Conservation (phyloP, 2,113 vertebrate species). For the Neolamprologus devosi region DNA sequence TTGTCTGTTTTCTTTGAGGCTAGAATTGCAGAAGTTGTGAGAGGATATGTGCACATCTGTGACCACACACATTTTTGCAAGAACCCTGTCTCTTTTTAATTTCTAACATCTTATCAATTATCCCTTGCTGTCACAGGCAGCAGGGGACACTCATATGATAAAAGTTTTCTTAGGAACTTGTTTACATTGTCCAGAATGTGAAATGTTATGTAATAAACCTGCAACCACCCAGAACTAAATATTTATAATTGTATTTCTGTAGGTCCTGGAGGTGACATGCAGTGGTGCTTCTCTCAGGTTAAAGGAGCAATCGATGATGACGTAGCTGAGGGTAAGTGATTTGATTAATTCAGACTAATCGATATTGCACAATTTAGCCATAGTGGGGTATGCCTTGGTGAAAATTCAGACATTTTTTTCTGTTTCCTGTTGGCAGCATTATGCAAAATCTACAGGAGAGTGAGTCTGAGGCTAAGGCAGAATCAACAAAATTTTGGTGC, state of each 20-base stretch:
- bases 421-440: not conserved
- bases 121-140: not conserved
- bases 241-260: not conserved
- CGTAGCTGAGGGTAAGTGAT: slow-evolving; percentile 89
- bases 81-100: not conserved
- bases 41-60: not conserved
- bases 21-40: not conserved
- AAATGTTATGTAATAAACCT: not conserved
- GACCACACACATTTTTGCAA: not conserved
- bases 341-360: not conserved
- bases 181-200: not conserved
- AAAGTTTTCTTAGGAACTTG: not conserved
- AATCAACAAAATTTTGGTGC: not conserved
- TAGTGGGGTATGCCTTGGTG: not conserved
- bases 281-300: slow-evolving; percentile 99
- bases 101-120: not conserved
- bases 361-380: not conserved
- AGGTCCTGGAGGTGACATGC: slow-evolving; percentile 89
- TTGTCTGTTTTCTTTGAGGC: not conserved
- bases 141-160: not conserved
- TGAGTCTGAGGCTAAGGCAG: not conserved
- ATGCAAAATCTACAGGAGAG: not conserved
- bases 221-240: not conserved
- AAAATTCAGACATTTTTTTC: not conserved
- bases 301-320: slow-evolving; percentile 99